phyloP scores from a whole-genome alignment of 1,140 invertebrate species.

The Uloborus diversus region DNA sequence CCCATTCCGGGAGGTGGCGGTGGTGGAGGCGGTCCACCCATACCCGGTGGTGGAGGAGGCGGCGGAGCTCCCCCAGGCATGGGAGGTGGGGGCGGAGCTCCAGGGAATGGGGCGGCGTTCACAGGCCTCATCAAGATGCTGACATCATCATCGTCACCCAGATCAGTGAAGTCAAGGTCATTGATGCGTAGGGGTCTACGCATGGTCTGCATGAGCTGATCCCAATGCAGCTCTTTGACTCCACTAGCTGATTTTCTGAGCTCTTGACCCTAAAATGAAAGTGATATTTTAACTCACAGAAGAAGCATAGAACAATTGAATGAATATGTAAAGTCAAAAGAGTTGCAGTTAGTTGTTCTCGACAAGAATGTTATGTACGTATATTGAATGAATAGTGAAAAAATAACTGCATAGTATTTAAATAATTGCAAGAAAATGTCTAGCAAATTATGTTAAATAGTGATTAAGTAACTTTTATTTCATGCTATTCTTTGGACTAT shows the following conservation, averaged over 20 bases:
- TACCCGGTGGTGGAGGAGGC: constrained; percentile 66
- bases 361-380: no score
- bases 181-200: constrained; percentile 87
- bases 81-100: constrained; percentile 61
- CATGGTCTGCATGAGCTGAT: constrained; percentile 83
- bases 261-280: constrained; percentile 17
- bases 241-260: constrained; percentile 28
- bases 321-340: no score
- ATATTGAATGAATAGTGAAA: no score
- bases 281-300: not conserved
- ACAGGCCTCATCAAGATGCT: constrained; percentile 57
- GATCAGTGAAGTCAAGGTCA: constrained; percentile 95
- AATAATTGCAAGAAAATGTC: no score
- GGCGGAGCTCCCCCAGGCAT: constrained; percentile 53
- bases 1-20: constrained; percentile 39
- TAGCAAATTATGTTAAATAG: no score
- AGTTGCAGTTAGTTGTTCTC: no score
- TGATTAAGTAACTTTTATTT: no score
- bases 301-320: no score
- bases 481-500: no score
- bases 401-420: no score
- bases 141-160: constrained; percentile 77
- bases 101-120: constrained; percentile 35
- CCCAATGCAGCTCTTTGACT: constrained; percentile 84
- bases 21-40: constrained; percentile 10